phyloP scores from a whole-genome alignment of 2,888 invertebrate genomes.

The Steinernema carpocapsae region DNA sequence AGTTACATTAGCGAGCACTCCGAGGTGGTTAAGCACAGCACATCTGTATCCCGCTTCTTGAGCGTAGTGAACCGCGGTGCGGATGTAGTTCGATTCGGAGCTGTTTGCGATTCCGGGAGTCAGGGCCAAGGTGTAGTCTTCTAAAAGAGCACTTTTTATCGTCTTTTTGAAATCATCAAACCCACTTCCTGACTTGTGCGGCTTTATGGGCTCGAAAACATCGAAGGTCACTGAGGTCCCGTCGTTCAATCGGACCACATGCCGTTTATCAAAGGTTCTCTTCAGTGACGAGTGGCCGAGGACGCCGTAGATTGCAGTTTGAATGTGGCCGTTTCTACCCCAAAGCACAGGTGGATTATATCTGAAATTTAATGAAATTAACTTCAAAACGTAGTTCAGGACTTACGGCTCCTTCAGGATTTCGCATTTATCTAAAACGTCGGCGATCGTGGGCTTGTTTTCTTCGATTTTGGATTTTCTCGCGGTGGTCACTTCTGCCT shows the following conservation, averaged over 20 bases:
- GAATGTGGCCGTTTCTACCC: slow-evolving; percentile 94
- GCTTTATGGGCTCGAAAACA: slow-evolving; percentile 81
- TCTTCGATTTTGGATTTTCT: slow-evolving; percentile 37
- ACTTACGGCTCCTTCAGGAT: slow-evolving; percentile 46
- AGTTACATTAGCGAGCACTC: slow-evolving; percentile 83
- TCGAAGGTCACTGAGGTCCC: slow-evolving; percentile 90
- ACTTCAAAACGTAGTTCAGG: background rate
- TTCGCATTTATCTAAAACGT: slow-evolving; percentile 43
- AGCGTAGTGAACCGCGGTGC: slow-evolving; percentile 89
- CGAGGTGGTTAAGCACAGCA: slow-evolving; percentile 90
- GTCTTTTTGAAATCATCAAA: background rate
- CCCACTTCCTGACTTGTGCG: slow-evolving; percentile 68
- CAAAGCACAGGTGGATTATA: slow-evolving; percentile 74
- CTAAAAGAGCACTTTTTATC: background rate
- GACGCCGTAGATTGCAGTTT: slow-evolving; percentile 85
- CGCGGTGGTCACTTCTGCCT: slow-evolving; percentile 39
- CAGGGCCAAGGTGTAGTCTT: slow-evolving; percentile 75
- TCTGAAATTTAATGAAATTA: slow-evolving; percentile 40
- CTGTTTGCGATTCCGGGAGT: slow-evolving; percentile 92
- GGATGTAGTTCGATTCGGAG: slow-evolving; percentile 89
- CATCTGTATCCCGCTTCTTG: slow-evolving; percentile 89
- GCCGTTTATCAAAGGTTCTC: slow-evolving; percentile 84
- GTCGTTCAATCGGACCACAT: slow-evolving; percentile 80
- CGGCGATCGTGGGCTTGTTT: slow-evolving; percentile 17
- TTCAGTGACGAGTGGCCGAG: slow-evolving; percentile 81